Evolutionary conservation across 2,797 vertebrate genomes (phyloP).

Genomic region (Acanthurus leucopareius): DNA sequence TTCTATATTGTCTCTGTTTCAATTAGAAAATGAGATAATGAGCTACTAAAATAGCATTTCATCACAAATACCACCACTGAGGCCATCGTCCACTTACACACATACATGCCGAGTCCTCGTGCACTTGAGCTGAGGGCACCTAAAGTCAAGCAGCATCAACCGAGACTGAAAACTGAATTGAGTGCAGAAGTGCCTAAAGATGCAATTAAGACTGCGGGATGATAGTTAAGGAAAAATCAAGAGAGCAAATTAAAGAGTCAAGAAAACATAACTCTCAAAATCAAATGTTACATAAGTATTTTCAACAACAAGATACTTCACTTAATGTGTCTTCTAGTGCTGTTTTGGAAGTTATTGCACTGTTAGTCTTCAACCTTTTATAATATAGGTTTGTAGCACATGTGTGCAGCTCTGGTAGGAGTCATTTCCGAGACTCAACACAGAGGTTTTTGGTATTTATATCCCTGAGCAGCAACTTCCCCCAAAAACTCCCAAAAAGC

Average conservation of each 20-base stretch:
- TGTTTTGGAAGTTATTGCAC: conserved; percentile 12
- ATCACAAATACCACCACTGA: background rate
- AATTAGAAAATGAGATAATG: conserved; percentile 5
- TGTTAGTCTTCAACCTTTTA: background rate
- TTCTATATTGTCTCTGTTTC: background rate
- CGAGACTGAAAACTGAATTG: background rate
- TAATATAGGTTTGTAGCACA: background rate
- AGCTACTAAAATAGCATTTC: background rate
- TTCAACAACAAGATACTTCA: background rate
- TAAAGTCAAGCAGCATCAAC: conserved; percentile 10
- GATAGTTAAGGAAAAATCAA: conserved; percentile 1
- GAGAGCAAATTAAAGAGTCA: background rate
- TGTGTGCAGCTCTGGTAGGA: background rate
- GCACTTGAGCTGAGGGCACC: background rate
- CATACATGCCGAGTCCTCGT: background rate
- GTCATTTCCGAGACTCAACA: background rate
- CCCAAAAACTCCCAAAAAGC: conserved; percentile 1
- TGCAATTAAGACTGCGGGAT: conserved; percentile 18
- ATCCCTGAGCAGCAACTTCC: conserved; percentile 12
- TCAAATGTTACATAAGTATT: conserved; percentile 17
- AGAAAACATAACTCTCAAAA: conserved; percentile 9
- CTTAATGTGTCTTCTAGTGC: conserved; percentile 6
- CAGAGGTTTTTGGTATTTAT: background rate
- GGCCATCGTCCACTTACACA: background rate
- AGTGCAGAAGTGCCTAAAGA: background rate